Evolutionary conservation across 2,113 vertebrate genomes (phyloP).

Genomic region (Uropsilus gracilis): DNA sequence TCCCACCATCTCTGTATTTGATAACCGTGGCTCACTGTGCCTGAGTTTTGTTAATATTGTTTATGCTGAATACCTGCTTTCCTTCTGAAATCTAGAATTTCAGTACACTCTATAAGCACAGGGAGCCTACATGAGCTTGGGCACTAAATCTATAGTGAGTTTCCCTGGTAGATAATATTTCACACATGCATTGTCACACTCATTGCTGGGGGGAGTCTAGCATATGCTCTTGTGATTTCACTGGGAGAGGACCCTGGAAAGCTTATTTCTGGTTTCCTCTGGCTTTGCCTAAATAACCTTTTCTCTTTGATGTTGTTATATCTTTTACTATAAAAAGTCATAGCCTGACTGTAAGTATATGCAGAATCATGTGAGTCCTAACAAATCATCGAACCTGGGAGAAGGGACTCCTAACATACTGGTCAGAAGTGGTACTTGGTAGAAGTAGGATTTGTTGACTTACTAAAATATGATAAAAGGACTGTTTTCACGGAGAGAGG

Average conservation of each 20-base stretch:
- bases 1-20: background rate
- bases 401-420: background rate
- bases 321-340: background rate
- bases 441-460: background rate
- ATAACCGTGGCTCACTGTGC: background rate
- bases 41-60: background rate
- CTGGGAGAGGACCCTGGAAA: background rate
- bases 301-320: background rate
- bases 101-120: background rate
- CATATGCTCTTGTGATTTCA: background rate
- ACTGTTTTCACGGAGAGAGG: background rate
- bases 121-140: background rate
- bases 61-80: background rate
- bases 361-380: background rate
- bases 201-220: background rate
- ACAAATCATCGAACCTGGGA: background rate
- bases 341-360: too few species aligned
- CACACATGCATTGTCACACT: background rate
- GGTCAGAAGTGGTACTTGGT: background rate
- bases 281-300: background rate
- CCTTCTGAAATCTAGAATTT: background rate
- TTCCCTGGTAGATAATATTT: background rate
- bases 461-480: background rate
- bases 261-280: background rate
- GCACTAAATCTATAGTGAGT: background rate